phyloP scores from a whole-genome alignment of 2,888 invertebrate species.

The Andrena haemorrhoa region DNA sequence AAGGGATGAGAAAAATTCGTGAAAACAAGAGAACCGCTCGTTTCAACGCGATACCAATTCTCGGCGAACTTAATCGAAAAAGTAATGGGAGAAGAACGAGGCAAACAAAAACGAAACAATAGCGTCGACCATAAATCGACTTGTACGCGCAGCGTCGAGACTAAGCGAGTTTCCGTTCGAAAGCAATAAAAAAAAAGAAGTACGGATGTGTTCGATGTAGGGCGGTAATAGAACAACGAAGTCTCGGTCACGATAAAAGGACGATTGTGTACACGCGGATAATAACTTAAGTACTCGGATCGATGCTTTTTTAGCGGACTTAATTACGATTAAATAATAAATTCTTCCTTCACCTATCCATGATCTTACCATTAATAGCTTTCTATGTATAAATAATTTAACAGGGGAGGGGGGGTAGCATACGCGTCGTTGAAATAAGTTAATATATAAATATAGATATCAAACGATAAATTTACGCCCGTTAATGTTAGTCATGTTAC shows the following conservation, averaged over 20 bases:
- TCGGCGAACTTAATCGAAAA: conserved; percentile 31
- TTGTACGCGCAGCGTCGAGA: conserved; percentile 39
- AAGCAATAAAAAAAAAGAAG: neutral
- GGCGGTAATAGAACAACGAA: neutral
- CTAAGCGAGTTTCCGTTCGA: conserved; percentile 28
- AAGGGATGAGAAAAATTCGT: conserved; percentile 1
- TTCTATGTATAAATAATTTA: conserved; percentile 70
- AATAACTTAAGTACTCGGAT: conserved; percentile 83
- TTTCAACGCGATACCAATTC: conserved; percentile 38
- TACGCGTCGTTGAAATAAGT: conserved; percentile 62
- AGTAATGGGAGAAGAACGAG: conserved; percentile 54
- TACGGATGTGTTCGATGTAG: conserved; percentile 30
- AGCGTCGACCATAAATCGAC: conserved; percentile 26
- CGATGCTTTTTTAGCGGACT: conserved; percentile 60
- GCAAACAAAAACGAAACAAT: conserved; percentile 77
- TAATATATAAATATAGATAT: conserved; percentile 66
- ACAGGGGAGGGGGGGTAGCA: conserved; percentile 43
- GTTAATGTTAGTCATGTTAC: conserved; percentile 67
- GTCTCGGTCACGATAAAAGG: conserved; percentile 13
- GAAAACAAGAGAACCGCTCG: conserved; percentile 6
- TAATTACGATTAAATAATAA: conserved; percentile 44
- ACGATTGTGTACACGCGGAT: conserved; percentile 77
- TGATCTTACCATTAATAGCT: conserved; percentile 46
- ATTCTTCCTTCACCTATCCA: conserved; percentile 4
- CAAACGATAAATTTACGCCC: conserved; percentile 47